phyloP scores from a whole-genome alignment of 2,113 vertebrate genomes.

The Circaetus cinerascens region DNA sequence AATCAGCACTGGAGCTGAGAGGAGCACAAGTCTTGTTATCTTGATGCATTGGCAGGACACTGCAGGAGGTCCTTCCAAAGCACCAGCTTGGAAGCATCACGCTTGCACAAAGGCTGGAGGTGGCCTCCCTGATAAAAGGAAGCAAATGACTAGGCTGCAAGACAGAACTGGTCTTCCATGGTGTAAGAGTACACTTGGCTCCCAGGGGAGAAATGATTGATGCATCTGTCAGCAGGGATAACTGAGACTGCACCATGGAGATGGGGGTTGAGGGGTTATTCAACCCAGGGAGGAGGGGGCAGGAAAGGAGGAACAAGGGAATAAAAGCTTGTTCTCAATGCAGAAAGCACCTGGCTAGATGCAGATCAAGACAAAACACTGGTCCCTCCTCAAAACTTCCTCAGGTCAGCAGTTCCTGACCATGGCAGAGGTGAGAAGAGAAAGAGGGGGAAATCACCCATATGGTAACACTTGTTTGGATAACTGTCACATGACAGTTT shows the following conservation, averaged over 20 bases:
- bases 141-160: not conserved
- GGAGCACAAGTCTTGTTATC: not conserved
- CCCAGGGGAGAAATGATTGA: not conserved
- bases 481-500: not conserved
- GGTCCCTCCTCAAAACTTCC: not conserved
- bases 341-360: not conserved
- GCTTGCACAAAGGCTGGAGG: not conserved
- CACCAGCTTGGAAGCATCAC: not conserved
- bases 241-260: not conserved
- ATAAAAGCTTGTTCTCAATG: not conserved
- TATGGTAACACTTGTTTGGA: not conserved
- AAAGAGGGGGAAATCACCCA: not conserved
- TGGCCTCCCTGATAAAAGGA: not conserved
- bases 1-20: not conserved
- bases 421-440: not conserved
- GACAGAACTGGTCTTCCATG: not conserved
- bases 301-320: not conserved
- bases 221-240: not conserved
- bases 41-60: not conserved
- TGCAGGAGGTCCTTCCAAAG: not conserved
- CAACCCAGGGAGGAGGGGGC: fast-evolving
- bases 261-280: not conserved
- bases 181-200: not conserved
- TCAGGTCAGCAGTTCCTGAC: not conserved
- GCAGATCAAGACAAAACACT: not conserved